These are phyloP conservation scores for Pimpla rufipes DNA, from an alignment of 2,888 invertebrate species.

Conservation along the genomic window DNA sequence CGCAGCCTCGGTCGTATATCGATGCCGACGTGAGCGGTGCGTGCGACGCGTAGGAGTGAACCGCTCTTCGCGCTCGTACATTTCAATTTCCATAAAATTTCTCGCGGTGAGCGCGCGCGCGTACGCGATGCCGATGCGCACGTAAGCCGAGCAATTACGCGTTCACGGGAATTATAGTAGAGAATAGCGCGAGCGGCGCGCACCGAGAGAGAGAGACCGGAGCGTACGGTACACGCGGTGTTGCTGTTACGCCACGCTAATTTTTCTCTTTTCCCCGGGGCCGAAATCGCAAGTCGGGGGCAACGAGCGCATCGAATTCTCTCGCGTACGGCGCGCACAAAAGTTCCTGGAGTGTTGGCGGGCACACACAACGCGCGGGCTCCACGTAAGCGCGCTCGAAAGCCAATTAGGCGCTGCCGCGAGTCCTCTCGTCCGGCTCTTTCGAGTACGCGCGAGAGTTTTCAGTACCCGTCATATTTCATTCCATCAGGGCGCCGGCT, in stretches of 20 bases:
- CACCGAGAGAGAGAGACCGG: background rate
- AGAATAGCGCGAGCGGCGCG: background rate
- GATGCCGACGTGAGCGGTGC: background rate
- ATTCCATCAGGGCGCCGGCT: no score
- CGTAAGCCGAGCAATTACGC: slow-evolving; percentile 41
- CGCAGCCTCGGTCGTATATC: background rate
- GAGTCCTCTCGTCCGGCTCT: slow-evolving; percentile 30
- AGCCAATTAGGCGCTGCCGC: slow-evolving; percentile 57
- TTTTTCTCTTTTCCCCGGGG: slow-evolving; percentile 41
- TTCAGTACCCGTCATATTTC: background rate
- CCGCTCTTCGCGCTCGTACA: background rate
- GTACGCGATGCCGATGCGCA: slow-evolving; percentile 16
- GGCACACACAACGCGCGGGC: background rate
- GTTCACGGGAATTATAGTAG: slow-evolving; percentile 46
- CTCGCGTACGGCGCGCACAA: slow-evolving; percentile 22
- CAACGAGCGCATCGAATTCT: slow-evolving; percentile 57
- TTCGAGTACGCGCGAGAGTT: slow-evolving; percentile 1
- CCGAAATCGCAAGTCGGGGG: slow-evolving; percentile 60
- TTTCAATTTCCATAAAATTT: slow-evolving; percentile 61
- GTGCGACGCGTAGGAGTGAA: slow-evolving; percentile 1
- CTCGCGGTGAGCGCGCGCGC: slow-evolving; percentile 25
- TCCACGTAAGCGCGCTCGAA: slow-evolving; percentile 52
- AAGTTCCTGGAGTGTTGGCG: slow-evolving; percentile 7
- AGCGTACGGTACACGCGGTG: slow-evolving; percentile 7
- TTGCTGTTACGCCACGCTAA: slow-evolving; percentile 62